Percentiles rank a stretch among this genome's conserved stretches.
Conservation (phyloP, 2,888 invertebrate species). For the Synergus japonicus region DNA sequence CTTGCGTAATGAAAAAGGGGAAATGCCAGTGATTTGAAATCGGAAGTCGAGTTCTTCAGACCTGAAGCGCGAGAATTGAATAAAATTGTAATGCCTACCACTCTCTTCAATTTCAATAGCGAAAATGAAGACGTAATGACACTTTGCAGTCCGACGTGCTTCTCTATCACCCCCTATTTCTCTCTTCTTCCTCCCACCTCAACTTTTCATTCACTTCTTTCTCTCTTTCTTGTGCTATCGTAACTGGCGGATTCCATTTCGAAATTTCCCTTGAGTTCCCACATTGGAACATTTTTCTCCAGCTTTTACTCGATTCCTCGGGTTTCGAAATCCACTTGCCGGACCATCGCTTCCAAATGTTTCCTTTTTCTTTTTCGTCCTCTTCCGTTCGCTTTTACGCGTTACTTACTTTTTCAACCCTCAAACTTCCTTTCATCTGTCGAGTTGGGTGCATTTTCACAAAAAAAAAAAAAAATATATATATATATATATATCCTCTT, state of each 20-base stretch:
- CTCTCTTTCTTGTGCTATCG: slow-evolving; percentile 17
- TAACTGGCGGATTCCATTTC: slow-evolving; percentile 38
- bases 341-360: slow-evolving; percentile 30
- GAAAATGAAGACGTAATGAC: slow-evolving; percentile 40
- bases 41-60: slow-evolving; percentile 38
- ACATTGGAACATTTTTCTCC: slow-evolving; percentile 33
- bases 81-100: slow-evolving; percentile 33
- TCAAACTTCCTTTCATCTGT: slow-evolving; percentile 6
- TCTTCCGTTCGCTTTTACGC: slow-evolving; percentile 11
- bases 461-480: slow-evolving; percentile 15
- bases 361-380: background rate
- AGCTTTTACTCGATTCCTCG: slow-evolving; percentile 29
- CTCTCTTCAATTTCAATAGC: slow-evolving; percentile 38
- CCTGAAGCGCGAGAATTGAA: slow-evolving; percentile 32
- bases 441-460: slow-evolving; percentile 7
- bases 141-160: slow-evolving; percentile 39
- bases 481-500: slow-evolving; percentile 16
- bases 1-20: slow-evolving; percentile 20
- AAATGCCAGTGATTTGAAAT: slow-evolving; percentile 33
- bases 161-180: background rate
- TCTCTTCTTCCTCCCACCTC: too few relatives aligned
- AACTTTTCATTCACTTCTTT: background rate
- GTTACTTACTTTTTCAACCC: slow-evolving; percentile 26
- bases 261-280: slow-evolving; percentile 38
- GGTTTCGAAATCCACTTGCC: slow-evolving; percentile 38